Conservation (phyloP, 2,113 vertebrate species). For the Channa maculata region DNA sequence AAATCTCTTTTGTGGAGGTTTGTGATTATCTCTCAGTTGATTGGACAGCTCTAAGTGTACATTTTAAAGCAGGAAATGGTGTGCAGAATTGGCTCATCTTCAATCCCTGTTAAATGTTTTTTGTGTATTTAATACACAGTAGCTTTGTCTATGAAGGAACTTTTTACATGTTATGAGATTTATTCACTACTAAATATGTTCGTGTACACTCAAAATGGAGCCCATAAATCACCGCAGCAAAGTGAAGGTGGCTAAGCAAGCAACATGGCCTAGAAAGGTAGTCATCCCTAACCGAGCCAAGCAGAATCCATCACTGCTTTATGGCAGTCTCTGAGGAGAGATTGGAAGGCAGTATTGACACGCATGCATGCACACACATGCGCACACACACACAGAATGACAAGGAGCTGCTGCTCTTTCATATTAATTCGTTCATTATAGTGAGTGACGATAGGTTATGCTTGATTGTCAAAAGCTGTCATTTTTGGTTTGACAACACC, state of each 20-base stretch:
- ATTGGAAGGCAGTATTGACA: constrained; percentile 42
- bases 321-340: constrained; percentile 63
- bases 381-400: constrained; percentile 5
- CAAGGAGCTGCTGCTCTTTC: constrained; percentile 48
- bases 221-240: constrained; percentile 76
- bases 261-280: constrained; percentile 78
- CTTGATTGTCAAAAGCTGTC: constrained; percentile 68
- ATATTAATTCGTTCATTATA: constrained; percentile 78
- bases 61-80: constrained; percentile 20
- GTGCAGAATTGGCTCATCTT: neutral
- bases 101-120: neutral
- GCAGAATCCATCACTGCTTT: constrained; percentile 75
- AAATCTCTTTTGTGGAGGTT: constrained; percentile 29
- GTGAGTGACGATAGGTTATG: constrained; percentile 72
- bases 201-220: constrained; percentile 65
- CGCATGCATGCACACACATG: constrained; percentile 12
- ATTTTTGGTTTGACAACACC: constrained; percentile 53
- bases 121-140: no score
- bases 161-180: constrained; percentile 16
- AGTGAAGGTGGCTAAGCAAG: constrained; percentile 69
- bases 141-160: constrained; percentile 1
- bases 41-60: neutral
- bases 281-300: constrained; percentile 72
- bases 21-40: constrained; percentile 44
- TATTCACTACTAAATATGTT: constrained; percentile 50